A percentile compares a stretch with the other conserved stretches of the same genome.
Evolutionary conservation across 2,113 vertebrate species (phyloP).

Genomic region (Microtus montanus): DNA sequence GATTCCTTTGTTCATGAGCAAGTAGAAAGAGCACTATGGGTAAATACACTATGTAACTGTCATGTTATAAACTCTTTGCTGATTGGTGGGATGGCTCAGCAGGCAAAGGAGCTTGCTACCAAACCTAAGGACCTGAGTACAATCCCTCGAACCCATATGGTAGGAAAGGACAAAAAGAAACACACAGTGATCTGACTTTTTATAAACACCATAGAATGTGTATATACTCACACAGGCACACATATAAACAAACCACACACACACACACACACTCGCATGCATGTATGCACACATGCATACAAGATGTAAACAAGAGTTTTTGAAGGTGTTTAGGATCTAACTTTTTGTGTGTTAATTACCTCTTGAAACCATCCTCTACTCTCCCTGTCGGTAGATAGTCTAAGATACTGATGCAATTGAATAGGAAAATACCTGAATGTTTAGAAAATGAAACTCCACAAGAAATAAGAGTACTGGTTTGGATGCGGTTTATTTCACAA

Average conservation of each 20-base stretch:
- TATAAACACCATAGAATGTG: neutral
- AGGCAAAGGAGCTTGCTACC: neutral
- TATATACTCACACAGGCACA: neutral
- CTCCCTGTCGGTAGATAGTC: neutral
- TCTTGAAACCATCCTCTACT: neutral
- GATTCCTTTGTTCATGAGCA: neutral
- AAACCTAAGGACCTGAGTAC: neutral
- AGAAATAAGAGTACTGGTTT: neutral
- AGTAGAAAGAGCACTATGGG: neutral
- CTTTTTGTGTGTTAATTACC: neutral
- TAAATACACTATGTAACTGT: neutral
- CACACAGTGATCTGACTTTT: neutral
- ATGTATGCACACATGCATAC: neutral
- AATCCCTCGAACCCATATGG: neutral
- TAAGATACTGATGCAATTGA: neutral
- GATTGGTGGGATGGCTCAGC: neutral
- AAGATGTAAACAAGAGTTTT: neutral
- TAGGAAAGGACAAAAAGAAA: no score
- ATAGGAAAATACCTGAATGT: neutral
- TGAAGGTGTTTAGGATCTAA: neutral
- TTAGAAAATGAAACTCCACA: neutral
- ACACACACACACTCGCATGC: neutral
- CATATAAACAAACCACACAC: neutral
- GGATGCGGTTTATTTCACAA: no score
- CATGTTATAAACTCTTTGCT: neutral